Percentiles rank a stretch among this genome's conserved stretches.
phyloP scores from a whole-genome alignment of 1,140 invertebrate genomes.

The Holcopasites calliopsidis region DNA sequence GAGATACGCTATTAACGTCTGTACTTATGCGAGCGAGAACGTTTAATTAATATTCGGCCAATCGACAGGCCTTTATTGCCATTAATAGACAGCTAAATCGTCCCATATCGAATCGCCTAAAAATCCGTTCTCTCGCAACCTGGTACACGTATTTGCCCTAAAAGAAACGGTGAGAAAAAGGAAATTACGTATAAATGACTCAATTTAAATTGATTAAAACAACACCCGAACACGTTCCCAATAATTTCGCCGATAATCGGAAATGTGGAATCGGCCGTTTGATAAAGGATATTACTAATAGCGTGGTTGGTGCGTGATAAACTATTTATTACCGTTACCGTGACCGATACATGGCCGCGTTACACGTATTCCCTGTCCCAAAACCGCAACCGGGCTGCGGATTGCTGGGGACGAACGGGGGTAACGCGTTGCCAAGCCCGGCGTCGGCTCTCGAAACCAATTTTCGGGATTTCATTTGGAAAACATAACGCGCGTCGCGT shows the following conservation, averaged over 20 bases:
- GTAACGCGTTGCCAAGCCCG: neutral
- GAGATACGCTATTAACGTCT: constrained; percentile 10
- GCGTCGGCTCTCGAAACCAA: constrained; percentile 66
- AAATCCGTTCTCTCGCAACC: too few species aligned
- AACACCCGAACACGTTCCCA: too few species aligned
- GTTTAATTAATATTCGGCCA: constrained; percentile 46
- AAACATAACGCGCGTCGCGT: constrained; percentile 78
- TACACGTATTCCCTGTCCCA: constrained; percentile 4
- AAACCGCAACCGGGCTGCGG: neutral
- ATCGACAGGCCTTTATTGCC: constrained; percentile 35
- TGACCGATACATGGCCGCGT: constrained; percentile 14
- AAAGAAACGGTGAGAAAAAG: too few species aligned
- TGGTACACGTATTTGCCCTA: too few species aligned
- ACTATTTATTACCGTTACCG: constrained; percentile 39
- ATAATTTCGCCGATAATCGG: constrained; percentile 26
- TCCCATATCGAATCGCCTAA: too few species aligned
- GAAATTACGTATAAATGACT: too few species aligned
- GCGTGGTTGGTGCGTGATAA: constrained; percentile 34
- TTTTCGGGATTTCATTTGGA: constrained; percentile 79
- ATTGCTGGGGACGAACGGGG: neutral
- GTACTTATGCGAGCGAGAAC: neutral
- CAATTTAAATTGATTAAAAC: too few species aligned
- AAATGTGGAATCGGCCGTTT: constrained; percentile 39
- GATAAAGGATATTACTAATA: constrained; percentile 41
- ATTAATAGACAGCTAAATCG: too few species aligned